Evolutionary conservation across 2,113 vertebrate genomes (phyloP).

Genomic region (Furnarius figulus): DNA sequence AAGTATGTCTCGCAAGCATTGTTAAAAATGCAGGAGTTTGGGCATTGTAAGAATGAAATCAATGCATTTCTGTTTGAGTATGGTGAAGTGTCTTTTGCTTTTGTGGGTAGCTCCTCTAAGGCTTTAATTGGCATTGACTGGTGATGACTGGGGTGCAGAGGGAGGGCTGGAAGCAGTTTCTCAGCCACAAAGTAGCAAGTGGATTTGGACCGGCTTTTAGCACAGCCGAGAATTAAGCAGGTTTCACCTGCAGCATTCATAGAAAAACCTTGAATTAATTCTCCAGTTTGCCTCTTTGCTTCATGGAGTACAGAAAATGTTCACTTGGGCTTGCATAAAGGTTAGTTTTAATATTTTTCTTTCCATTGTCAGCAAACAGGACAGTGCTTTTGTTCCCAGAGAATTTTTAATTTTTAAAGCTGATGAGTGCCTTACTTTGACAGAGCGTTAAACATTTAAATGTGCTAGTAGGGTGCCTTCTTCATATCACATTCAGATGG

Average conservation of each 20-base stretch:
- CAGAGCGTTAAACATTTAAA: constrained; percentile 10
- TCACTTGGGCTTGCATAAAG: neutral
- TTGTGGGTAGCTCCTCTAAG: neutral
- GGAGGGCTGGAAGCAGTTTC: neutral
- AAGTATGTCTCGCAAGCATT: neutral
- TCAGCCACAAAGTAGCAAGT: neutral
- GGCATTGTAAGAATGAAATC: neutral
- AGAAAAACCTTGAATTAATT: neutral
- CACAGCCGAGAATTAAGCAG: neutral
- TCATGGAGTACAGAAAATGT: neutral
- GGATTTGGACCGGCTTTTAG: neutral
- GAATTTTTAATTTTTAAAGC: constrained; percentile 22
- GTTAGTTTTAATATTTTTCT: neutral
- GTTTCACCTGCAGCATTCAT: neutral
- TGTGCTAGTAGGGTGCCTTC: neutral
- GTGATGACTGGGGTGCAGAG: neutral
- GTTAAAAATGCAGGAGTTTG: neutral
- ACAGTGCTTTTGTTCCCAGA: neutral
- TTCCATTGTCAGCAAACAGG: neutral
- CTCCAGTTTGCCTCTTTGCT: neutral
- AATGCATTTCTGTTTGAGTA: neutral
- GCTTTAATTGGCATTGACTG: neutral
- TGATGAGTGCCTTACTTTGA: neutral
- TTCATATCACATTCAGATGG: constrained; percentile 8
- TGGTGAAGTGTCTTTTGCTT: neutral